Percentiles rank a stretch among this genome's conserved stretches.
Conservation (phyloP, 1,140 invertebrate genomes). For the Battus philenor region DNA sequence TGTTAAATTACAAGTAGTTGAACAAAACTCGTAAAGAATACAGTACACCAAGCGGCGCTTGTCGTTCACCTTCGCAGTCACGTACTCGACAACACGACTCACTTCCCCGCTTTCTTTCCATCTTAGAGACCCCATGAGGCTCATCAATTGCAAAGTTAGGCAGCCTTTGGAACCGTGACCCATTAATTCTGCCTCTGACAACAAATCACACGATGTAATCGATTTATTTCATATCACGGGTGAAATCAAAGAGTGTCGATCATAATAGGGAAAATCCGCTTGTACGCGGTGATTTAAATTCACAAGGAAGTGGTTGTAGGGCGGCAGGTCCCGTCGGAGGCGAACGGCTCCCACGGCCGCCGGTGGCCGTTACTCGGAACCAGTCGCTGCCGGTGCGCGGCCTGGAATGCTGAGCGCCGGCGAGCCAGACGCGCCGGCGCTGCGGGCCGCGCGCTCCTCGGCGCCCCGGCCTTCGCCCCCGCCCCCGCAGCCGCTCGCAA, state of each 20-base stretch:
- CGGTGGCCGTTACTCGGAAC: slow-evolving; percentile 13
- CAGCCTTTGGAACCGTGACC: not conserved
- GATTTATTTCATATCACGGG: no score
- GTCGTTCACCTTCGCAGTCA: no score
- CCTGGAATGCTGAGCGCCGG: slow-evolving; percentile 9
- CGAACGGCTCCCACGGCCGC: not conserved
- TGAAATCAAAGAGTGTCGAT: not conserved
- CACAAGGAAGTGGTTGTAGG: not conserved
- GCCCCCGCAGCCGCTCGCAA: not conserved
- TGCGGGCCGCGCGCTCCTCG: slow-evolving; percentile 13
- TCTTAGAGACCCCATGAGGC: no score
- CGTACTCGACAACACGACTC: no score
- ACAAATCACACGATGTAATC: no score
- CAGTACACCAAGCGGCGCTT: no score
- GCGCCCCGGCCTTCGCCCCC: slow-evolving; percentile 10
- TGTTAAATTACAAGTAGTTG: no score
- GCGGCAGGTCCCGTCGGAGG: not conserved
- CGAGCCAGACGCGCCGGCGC: slow-evolving; percentile 17
- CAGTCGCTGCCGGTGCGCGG: slow-evolving; percentile 13
- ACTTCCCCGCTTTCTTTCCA: no score
- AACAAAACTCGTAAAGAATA: no score
- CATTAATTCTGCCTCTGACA: not conserved
- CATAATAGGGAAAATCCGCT: not conserved
- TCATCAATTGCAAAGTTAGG: no score
- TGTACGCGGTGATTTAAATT: not conserved